Conservation (phyloP, 2,113 vertebrate species). For the Monopterus albus region DNA sequence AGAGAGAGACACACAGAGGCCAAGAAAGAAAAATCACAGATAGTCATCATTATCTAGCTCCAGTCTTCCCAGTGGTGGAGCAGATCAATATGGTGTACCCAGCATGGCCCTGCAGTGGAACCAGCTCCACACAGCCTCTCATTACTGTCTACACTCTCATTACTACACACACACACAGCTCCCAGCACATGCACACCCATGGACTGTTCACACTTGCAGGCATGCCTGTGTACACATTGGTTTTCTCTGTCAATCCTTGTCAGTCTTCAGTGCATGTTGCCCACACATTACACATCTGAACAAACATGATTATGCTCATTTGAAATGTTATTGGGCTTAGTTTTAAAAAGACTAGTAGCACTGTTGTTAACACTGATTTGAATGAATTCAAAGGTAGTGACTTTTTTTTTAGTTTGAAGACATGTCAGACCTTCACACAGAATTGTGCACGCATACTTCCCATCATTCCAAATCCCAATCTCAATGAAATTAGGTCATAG, state of each 20-base stretch:
- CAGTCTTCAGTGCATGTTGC: constrained; percentile 7
- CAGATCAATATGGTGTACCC: constrained; percentile 72
- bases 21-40: constrained; percentile 62
- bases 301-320: constrained; percentile 30
- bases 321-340: constrained; percentile 1
- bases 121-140: constrained; percentile 61
- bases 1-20: constrained; percentile 43
- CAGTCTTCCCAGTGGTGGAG: constrained; percentile 63
- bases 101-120: constrained; percentile 61
- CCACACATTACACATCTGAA: constrained; percentile 29
- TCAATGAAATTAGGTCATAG: constrained; percentile 76
- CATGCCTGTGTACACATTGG: constrained; percentile 20
- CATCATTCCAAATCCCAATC: constrained; percentile 67
- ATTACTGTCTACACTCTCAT: constrained; percentile 61
- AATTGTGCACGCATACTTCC: background rate
- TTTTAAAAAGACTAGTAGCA: background rate
- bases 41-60: constrained; percentile 73
- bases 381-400: background rate
- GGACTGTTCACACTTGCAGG: constrained; percentile 13
- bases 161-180: constrained; percentile 33
- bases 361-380: background rate
- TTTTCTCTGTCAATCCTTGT: constrained; percentile 15
- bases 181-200: constrained; percentile 23
- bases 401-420: background rate
- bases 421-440: no score